Evolutionary conservation across 2,888 invertebrate genomes (phyloP), one percentile per base, ranked within the genome.

Genomic region (Chamaedrilus cognettii): DNA sequence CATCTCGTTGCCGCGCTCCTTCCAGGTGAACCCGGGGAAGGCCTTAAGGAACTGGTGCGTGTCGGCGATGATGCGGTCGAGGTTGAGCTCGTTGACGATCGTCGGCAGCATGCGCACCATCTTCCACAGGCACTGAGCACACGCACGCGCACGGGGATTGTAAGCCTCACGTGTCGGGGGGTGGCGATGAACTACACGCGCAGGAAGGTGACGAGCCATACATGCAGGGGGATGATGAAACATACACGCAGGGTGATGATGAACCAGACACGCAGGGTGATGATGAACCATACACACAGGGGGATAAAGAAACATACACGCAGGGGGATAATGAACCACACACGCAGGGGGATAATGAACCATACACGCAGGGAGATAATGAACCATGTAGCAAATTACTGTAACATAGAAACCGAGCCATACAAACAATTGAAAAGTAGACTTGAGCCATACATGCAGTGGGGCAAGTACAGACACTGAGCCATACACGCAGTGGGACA

Each of bases 21-120:
- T 93, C 95, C 96, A 96, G 86, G 92, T 91, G 62, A 88, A 86
- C 69, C 91, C 89, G 1, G 96, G 96, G 80, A 91, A 93, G 30
- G 92, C 86, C 84, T 91, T 90, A 78, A 96, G 89, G 85, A 97
- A 97, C 72, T 90, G 86, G 79, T 96, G 94, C 69, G 94, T 90
- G 83, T 95, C 94, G 67, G 89, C 86, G 26, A 97, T 76, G 50
- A 87, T 81, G 34, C 78, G 72, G 69, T 85, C 85, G 30, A 86
- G 72, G 65, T 86, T 83, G 68, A 87, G 77, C 33, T 84, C 82
- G 60, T 83, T 79, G 64, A 83, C 78, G 89, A 94, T 93, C 60
- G 90, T 88, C 0, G 92, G 89, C 78, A 97, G 89, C 84, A 91
- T 89, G 84, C 94, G 93, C 23, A 95, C 89, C 67, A 94, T 91